Base-by-base conservation (phyloP, 1,140 invertebrate species). In the Ceratina calcarata region DNA sequence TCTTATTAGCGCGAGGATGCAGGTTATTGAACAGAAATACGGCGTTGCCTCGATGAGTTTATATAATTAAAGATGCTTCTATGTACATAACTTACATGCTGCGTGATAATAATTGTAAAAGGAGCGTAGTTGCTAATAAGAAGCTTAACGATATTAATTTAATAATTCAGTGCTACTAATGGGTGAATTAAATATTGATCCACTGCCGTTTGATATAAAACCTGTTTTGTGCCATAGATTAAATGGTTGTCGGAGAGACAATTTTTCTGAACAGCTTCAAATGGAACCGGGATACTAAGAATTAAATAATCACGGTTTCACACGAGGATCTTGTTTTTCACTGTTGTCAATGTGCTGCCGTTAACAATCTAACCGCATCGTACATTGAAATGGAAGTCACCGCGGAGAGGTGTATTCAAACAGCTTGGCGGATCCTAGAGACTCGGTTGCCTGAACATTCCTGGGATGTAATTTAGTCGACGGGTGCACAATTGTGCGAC, bases 381-480 rank as follows among this genome's bases (percentile, higher is more conserved):
- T 18, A 7, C 53, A 15, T 73, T 68, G 67, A 68, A 58, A 65
- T 20, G 62, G 58, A 73, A 65, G 68, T 81, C 84, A 81, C 78
- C 78, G 51, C 45, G 72, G 69, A 77, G 69, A 81, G 75, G 75
- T 72, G 76, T 76, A 84, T 84, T 85, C 72, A 84, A 73, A 84
- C 51, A 66, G 27, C 58, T 32, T 32, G 27, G 61, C 71, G 55
- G 68, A 37, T 65, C 18, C 73, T 84, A 78, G 53, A 78, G 58
- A 45, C 15, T 18, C 58, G 78, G 49, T 60, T 58, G 60, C 67
- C 60, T 76, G 82, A 84, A 83, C 76, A 69, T 84, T 75, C 81
- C 71, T 62, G 49, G 76, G 37, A 60, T 69, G 81, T 80, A 84
- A 84, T 84, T 82, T 72, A 83, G 71, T 83, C 82, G 77, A 77